A percentile compares a stretch with the other conserved stretches of the same genome.
phyloP scores from a whole-genome alignment of 2,797 vertebrate genomes.

The Hyperoplus immaculatus region DNA sequence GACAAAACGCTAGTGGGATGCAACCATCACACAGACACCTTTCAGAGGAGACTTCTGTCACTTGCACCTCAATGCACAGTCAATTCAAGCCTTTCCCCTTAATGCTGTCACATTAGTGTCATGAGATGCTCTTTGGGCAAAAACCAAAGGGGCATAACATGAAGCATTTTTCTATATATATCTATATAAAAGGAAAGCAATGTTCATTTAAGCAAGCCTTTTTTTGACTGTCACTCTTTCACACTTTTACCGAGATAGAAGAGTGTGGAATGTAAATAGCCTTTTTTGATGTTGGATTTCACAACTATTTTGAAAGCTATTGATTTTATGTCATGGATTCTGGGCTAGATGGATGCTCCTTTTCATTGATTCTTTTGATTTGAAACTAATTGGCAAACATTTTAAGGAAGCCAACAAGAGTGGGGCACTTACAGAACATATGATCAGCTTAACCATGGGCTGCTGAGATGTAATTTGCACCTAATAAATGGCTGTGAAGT shows the following conservation, averaged over 20 bases:
- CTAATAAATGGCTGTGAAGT: slow-evolving; percentile 78
- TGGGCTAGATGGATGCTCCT: slow-evolving; percentile 52
- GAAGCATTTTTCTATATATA: slow-evolving; percentile 19
- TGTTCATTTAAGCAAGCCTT: slow-evolving; percentile 17
- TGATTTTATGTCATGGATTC: slow-evolving; percentile 72
- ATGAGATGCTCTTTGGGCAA: slow-evolving; percentile 30
- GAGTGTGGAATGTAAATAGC: slow-evolving; percentile 46
- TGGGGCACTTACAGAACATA: slow-evolving; percentile 72
- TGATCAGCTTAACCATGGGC: slow-evolving; percentile 80
- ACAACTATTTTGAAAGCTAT: slow-evolving; percentile 73
- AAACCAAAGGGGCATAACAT: slow-evolving; percentile 26
- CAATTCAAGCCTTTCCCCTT: slow-evolving; percentile 48
- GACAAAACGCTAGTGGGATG: slow-evolving; percentile 49
- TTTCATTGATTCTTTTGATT: slow-evolving; percentile 79
- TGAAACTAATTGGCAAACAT: slow-evolving; percentile 76
- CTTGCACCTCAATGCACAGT: slow-evolving; percentile 74
- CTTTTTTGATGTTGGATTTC: slow-evolving; percentile 40
- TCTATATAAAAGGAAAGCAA: slow-evolving; percentile 24
- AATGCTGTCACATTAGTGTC: slow-evolving; percentile 41
- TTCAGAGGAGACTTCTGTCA: slow-evolving; percentile 60
- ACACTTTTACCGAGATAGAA: slow-evolving; percentile 5
- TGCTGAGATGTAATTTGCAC: slow-evolving; percentile 75
- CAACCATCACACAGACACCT: slow-evolving; percentile 61
- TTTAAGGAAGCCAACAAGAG: slow-evolving; percentile 75
- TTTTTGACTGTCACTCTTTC: slow-evolving; percentile 27